Evolutionary conservation across 1,140 invertebrate genomes (phyloP), one percentile per base, ranked within the genome.

Genomic region (Helicoverpa armigera): DNA sequence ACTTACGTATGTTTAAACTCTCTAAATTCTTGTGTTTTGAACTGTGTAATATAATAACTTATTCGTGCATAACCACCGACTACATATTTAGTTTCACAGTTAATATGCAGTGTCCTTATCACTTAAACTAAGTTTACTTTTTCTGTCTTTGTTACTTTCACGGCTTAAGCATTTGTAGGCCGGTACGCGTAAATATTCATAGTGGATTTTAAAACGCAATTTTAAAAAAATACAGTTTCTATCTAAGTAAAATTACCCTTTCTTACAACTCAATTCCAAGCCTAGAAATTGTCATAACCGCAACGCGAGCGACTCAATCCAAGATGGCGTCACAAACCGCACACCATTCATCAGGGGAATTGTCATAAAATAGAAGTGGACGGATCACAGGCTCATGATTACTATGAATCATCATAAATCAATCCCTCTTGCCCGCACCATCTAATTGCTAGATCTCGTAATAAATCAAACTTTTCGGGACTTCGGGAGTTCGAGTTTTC

Each of bases 371-470:
- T 83, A 86, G 87, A 83, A 86, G 87, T 70, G 86, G 83, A 81
- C 85, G 87, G 89, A 90, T 92, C 89, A 85, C 90, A 86, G 85
- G 79, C 86, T 76, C 86, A 92, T 89, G 92, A 94, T 94, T 91
- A 90, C 88, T 86, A 78, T 84, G 87, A 92, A 93, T 92, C 90
- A 91, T 81, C 91, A 86, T 93, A 93, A 93, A 93, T 93, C 92
- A 93, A 83, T 85, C 92, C 91, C 91, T 90, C 92, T 87, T 81
- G 84, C 90, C 92, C 91, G 91, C 91, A 92, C 85, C 85, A 79
- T 54, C 83, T 91, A 93, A 93, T 93, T 93, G 89, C 86, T 89
- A 89, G 86, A 92, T 92, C 86, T 87, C 75, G 84, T 83, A 82
- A 91, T 93, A 93, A 93, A 93, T 93, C 91, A 92, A 90, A 91